Percentiles rank a stretch among this genome's conserved stretches.
phyloP scores from a whole-genome alignment of 2,888 invertebrate species.

The Globia sparganii region DNA sequence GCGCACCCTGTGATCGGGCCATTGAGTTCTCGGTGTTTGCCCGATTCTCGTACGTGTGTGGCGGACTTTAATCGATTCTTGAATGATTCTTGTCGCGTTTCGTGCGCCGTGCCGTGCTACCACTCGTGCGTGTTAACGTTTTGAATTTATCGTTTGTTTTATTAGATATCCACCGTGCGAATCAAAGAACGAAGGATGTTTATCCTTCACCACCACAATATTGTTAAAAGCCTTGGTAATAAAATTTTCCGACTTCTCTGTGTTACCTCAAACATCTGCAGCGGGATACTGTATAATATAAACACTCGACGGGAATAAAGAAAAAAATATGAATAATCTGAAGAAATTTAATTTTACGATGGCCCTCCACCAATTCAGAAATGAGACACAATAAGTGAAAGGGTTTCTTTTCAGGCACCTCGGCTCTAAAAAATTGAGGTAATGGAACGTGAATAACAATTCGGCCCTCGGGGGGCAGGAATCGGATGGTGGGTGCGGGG shows the following conservation, averaged over 20 bases:
- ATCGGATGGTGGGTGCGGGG: constrained; percentile 66
- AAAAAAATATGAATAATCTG: constrained; percentile 79
- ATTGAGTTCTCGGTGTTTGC: constrained; percentile 83
- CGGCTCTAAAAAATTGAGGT: constrained; percentile 89
- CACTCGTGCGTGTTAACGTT: constrained; percentile 69
- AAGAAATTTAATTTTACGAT: constrained; percentile 85
- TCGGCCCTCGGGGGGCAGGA: constrained; percentile 78
- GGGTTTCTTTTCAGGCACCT: constrained; percentile 88
- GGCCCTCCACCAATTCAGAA: constrained; percentile 83
- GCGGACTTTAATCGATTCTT: constrained; percentile 83
- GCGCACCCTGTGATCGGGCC: constrained; percentile 76
- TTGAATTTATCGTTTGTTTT: constrained; percentile 70
- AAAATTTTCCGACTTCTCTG: constrained; percentile 55
- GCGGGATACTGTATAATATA: constrained; percentile 68
- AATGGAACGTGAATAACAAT: constrained; percentile 90
- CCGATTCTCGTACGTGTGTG: constrained; percentile 82
- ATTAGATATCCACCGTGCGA: constrained; percentile 40
- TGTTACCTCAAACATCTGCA: constrained; percentile 70
- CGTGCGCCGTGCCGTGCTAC: constrained; percentile 61
- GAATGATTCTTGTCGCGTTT: constrained; percentile 80
- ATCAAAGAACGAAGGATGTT: constrained; percentile 42
- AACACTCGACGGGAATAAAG: constrained; percentile 62
- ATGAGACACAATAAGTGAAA: constrained; percentile 88
- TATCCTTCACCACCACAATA: no score
- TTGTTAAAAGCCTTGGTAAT: constrained; percentile 45